Evolutionary conservation across 2,113 vertebrate genomes (phyloP).

Genomic region (Ondatra zibethicus): DNA sequence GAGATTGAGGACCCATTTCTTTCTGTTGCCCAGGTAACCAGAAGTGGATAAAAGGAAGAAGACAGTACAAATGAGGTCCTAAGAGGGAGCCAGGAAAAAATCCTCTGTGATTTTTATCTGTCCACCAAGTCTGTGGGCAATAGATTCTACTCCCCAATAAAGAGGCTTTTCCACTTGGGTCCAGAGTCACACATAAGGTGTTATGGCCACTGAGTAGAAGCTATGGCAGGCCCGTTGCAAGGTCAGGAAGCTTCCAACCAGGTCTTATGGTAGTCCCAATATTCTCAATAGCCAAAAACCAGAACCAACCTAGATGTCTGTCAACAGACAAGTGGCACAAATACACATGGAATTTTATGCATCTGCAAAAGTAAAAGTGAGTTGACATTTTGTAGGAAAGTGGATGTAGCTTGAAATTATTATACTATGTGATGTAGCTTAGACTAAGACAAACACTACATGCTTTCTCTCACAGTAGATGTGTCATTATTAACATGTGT

Average conservation of each 20-base stretch:
- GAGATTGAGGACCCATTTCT: not conserved
- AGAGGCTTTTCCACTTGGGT: not conserved
- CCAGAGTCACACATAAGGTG: not conserved
- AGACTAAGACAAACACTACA: not conserved
- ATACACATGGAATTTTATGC: not conserved
- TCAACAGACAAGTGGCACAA: not conserved
- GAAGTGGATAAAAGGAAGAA: not conserved
- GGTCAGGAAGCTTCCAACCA: no score
- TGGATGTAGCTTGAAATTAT: not conserved
- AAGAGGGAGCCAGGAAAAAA: not conserved
- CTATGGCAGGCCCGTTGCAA: not conserved
- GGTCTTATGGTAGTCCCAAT: not conserved
- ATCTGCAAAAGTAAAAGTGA: not conserved
- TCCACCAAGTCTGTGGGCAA: not conserved
- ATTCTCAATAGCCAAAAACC: not conserved
- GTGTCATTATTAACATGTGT: not conserved
- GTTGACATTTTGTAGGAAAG: not conserved
- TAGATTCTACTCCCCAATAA: no score
- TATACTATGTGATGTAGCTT: not conserved
- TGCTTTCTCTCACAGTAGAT: not conserved
- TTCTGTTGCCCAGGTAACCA: not conserved
- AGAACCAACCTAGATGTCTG: not conserved
- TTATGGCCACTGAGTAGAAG: not conserved
- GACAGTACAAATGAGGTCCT: not conserved
- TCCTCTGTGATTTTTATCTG: not conserved